Evolutionary conservation across 2,113 vertebrate genomes (phyloP).

Genomic region (Silurus meridionalis): DNA sequence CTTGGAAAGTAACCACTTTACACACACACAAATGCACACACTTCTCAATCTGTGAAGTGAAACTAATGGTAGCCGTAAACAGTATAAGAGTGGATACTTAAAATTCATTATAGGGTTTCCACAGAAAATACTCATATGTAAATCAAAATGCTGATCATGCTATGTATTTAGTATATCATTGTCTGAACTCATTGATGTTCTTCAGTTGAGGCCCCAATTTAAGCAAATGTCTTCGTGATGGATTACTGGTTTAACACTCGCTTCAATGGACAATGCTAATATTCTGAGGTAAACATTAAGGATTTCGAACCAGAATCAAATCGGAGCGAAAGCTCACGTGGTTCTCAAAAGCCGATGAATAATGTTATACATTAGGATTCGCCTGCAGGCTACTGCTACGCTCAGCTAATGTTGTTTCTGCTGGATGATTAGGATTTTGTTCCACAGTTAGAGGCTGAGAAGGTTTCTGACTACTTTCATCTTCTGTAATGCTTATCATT

Average conservation of each 20-base stretch:
- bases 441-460: slow-evolving; percentile 22
- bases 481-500: slow-evolving; percentile 34
- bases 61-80: too few species aligned
- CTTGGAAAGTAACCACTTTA: not conserved
- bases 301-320: not conserved
- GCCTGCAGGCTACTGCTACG: not conserved
- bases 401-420: slow-evolving; percentile 36
- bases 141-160: not conserved
- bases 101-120: too few species aligned
- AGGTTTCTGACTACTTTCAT: slow-evolving; percentile 28
- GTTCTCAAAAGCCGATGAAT: slow-evolving; percentile 24
- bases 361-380: slow-evolving; percentile 31
- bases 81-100: too few species aligned
- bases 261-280: slow-evolving; percentile 6
- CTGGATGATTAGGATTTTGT: slow-evolving; percentile 32
- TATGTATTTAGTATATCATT: not conserved
- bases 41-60: too few species aligned
- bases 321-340: not conserved
- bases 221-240: too few species aligned
- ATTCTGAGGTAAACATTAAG: not conserved
- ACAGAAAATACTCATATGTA: not conserved
- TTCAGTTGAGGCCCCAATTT: not conserved
- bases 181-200: not conserved
- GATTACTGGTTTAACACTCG: not conserved
- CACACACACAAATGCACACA: too few species aligned